These are phyloP conservation scores for Bambusicola thoracicus DNA, from an alignment of 2,113 vertebrate species.

Conservation along the genomic window DNA sequence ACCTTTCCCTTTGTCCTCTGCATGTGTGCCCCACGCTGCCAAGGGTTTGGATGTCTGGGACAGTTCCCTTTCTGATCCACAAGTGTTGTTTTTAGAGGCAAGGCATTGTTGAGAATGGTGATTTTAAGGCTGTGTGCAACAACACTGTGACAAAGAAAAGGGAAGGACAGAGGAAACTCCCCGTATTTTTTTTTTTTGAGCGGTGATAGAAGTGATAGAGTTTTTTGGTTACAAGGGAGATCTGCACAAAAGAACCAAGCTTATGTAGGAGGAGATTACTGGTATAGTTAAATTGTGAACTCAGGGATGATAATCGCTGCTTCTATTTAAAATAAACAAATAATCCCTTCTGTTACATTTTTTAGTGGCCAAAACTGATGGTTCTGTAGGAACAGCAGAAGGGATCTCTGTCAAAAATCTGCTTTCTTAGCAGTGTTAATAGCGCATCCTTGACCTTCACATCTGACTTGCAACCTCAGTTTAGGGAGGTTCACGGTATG, in stretches of 20 bases:
- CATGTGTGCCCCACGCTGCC: accelerated
- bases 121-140: no score
- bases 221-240: not conserved
- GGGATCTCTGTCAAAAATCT: not conserved
- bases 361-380: not conserved
- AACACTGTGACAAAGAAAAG: not conserved
- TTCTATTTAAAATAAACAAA: not conserved
- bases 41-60: not conserved
- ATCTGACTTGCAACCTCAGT: not conserved
- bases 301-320: not conserved
- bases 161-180: not conserved
- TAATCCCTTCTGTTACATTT: not conserved
- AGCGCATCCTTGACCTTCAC: not conserved
- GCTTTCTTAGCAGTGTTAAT: not conserved
- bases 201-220: not conserved
- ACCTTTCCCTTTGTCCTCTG: not conserved
- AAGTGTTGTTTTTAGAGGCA: not conserved
- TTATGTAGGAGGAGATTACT: not conserved
- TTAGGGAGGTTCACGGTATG: not conserved
- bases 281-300: not conserved
- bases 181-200: not conserved
- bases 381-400: not conserved
- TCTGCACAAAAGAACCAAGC: not conserved
- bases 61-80: not conserved
- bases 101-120: not conserved